Conservation (phyloP, 2,797 vertebrate species). For the Tragopan temminckii region DNA sequence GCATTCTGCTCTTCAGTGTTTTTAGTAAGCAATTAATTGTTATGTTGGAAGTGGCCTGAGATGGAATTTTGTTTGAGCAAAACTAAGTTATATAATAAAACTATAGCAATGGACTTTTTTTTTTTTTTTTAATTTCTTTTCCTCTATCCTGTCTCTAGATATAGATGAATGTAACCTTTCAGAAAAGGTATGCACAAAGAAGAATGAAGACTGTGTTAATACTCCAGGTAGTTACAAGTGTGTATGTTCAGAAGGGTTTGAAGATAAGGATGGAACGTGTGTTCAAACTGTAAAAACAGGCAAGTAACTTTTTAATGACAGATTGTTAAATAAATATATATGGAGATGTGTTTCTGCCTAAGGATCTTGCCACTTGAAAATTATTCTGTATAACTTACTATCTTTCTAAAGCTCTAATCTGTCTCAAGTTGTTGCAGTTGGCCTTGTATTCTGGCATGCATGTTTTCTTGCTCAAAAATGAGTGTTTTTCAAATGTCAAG, state of each 20-base stretch:
- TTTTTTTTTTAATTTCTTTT: not conserved
- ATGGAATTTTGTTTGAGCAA: not conserved
- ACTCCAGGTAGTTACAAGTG: conserved; percentile 88
- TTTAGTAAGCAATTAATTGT: not conserved
- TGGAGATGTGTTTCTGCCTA: not conserved
- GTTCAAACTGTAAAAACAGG: conserved; percentile 69
- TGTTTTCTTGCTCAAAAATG: not conserved
- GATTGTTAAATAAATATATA: not conserved
- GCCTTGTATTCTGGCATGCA: not conserved
- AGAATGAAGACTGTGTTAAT: conserved; percentile 90
- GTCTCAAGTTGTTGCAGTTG: not conserved
- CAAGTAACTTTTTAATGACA: conserved; percentile 44
- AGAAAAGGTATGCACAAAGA: conserved; percentile 80
- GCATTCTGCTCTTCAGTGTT: not conserved
- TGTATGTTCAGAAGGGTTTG: conserved; percentile 84
- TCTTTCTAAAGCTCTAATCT: not conserved
- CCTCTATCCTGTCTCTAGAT: conserved; percentile 77
- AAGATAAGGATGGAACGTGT: conserved; percentile 82
- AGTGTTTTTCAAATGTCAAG: not conserved
- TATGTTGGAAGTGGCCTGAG: not conserved
- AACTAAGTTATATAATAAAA: not conserved
- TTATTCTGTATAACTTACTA: not conserved
- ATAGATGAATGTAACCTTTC: conserved; percentile 88
- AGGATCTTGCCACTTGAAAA: not conserved
- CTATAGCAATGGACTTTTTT: not conserved